phyloP scores from a whole-genome alignment of 2,888 invertebrate species.

The Leptinotarsa peninsularis region DNA sequence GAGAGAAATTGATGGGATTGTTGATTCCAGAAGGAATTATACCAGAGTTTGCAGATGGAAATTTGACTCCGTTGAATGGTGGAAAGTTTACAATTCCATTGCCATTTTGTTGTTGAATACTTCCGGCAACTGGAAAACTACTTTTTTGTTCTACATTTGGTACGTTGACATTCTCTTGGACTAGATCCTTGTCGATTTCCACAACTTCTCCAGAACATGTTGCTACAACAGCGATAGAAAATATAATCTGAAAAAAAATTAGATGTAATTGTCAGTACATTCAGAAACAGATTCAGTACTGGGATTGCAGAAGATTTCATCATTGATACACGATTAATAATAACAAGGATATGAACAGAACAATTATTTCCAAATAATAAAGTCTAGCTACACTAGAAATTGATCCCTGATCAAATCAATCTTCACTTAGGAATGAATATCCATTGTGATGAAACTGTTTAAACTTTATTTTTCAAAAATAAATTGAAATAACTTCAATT shows the following conservation, averaged over 20 bases:
- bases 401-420: too few species aligned
- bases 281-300: too few species aligned
- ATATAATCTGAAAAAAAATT: neutral
- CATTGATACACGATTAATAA: too few species aligned
- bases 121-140: neutral
- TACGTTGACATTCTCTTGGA: neutral
- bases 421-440: too few species aligned
- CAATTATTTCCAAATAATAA: too few species aligned
- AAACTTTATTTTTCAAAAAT: too few species aligned
- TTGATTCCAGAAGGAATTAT: neutral
- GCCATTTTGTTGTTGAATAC: neutral
- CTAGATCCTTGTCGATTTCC: neutral
- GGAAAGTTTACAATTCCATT: neutral
- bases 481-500: too few species aligned
- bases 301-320: too few species aligned
- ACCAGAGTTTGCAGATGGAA: neutral
- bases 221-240: neutral
- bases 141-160: neutral
- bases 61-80: neutral
- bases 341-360: too few species aligned
- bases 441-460: too few species aligned
- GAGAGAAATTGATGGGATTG: neutral
- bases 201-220: neutral
- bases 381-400: too few species aligned
- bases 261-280: too few species aligned